Conservation (phyloP, 2,888 invertebrate species). For the Andrena bucephala region DNA sequence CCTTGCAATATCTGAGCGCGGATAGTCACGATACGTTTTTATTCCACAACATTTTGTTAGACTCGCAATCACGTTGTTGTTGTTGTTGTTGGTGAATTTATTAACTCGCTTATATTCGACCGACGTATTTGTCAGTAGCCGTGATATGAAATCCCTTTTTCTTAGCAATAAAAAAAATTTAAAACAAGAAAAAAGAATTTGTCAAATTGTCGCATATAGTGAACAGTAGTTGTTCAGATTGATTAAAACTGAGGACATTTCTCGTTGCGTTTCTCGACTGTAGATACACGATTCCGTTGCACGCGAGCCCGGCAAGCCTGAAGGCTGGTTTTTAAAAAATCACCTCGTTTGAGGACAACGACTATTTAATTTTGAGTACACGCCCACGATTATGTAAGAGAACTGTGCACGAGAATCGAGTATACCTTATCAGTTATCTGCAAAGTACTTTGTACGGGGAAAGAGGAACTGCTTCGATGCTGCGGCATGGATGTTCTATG, state of each 20-base stretch:
- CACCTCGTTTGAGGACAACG: background rate
- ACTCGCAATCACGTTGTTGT: background rate
- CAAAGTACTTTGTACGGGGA: conserved; percentile 68
- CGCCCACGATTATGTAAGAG: conserved; percentile 72
- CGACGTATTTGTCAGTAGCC: background rate
- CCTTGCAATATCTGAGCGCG: background rate
- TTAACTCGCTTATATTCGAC: background rate
- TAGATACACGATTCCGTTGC: background rate
- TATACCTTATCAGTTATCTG: conserved; percentile 73
- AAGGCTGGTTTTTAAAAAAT: conserved; percentile 33
- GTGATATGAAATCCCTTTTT: background rate
- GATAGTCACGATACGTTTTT: background rate
- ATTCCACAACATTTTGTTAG: background rate
- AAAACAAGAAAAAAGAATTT: background rate
- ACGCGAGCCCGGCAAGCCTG: background rate
- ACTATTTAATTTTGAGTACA: conserved; percentile 65
- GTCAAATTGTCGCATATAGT: background rate
- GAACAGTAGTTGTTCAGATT: background rate
- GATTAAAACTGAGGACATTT: background rate
- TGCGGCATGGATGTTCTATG: conserved; percentile 47
- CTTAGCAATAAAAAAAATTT: no score
- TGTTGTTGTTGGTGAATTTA: background rate
- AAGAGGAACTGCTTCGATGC: conserved; percentile 36
- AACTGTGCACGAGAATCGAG: conserved; percentile 47
- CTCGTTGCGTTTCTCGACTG: background rate